These are phyloP conservation scores for Pterocles gutturalis DNA, from an alignment of 2,113 vertebrate genomes.

Conservation along the genomic window DNA sequence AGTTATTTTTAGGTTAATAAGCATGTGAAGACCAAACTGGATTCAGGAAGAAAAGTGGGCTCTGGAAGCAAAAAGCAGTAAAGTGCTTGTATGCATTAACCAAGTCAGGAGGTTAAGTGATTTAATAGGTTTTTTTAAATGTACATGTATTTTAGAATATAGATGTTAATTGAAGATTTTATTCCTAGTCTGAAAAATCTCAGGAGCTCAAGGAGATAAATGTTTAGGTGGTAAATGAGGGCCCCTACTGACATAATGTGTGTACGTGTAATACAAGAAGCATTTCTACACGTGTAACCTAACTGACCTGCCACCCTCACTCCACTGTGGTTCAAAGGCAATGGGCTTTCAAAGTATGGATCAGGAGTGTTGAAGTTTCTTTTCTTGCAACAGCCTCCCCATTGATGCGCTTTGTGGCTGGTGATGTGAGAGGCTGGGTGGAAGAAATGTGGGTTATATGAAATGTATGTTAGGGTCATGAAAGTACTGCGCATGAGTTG, in stretches of 20 bases:
- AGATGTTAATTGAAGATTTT: background rate
- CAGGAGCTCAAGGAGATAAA: background rate
- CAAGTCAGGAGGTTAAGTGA: background rate
- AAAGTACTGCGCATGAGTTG: background rate
- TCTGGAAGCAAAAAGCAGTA: background rate
- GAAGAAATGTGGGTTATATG: fast-evolving
- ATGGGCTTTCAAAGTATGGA: fast-evolving
- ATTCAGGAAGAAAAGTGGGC: background rate
- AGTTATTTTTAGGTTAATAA: background rate
- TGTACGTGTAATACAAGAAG: fast-evolving
- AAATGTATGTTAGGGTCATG: background rate
- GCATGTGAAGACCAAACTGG: background rate
- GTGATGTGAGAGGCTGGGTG: background rate
- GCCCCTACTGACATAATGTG: background rate
- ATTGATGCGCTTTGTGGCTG: background rate
- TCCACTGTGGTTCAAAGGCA: background rate
- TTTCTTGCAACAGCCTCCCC: background rate
- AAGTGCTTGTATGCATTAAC: background rate
- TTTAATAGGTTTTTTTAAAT: background rate
- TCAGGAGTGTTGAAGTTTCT: background rate
- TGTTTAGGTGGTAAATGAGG: background rate
- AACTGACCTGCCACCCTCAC: background rate
- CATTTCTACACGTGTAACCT: background rate
- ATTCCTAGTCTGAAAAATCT: background rate
- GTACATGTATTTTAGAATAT: background rate